These are phyloP conservation scores for Promerops cafer DNA, from an alignment of 2,113 vertebrate genomes.

Conservation along the genomic window DNA sequence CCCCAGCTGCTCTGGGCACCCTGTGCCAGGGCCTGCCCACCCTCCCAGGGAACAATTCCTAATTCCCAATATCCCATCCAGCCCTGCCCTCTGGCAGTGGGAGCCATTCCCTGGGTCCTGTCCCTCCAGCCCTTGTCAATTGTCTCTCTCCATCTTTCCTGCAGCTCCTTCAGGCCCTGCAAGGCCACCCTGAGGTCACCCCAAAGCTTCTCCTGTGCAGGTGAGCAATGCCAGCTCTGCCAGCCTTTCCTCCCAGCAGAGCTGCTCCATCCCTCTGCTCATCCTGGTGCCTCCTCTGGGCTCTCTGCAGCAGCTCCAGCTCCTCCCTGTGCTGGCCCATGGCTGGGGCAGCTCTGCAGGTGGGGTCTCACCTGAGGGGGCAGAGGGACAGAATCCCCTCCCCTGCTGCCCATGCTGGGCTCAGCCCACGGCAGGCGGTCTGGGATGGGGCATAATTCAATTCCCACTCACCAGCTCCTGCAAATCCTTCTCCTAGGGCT, in stretches of 20 bases:
- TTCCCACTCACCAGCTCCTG: not conserved
- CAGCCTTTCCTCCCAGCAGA: not conserved
- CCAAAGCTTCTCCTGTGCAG: not conserved
- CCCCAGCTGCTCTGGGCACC: not conserved
- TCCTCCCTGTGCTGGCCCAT: not conserved
- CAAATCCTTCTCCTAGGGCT: not conserved
- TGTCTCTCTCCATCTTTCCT: not conserved
- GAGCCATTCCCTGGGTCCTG: not conserved
- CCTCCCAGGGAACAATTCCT: not conserved
- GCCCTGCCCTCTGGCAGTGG: not conserved
- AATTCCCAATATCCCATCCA: fast-evolving
- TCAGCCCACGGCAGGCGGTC: not conserved
- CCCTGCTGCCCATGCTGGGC: not conserved
- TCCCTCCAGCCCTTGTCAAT: not conserved
- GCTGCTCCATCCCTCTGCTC: not conserved
- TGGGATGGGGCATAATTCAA: too few species aligned
- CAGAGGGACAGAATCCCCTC: not conserved
- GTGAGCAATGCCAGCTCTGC: not conserved
- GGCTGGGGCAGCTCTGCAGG: not conserved
- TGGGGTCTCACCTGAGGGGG: not conserved
- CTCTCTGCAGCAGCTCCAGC: not conserved
- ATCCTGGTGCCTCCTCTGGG: not conserved
- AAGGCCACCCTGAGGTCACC: not conserved
- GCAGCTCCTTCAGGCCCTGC: not conserved
- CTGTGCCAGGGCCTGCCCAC: not conserved